Base-by-base conservation (phyloP, 30 jellyfish, hydroid and myxozoan species). In the Mastigias papua region DNA sequence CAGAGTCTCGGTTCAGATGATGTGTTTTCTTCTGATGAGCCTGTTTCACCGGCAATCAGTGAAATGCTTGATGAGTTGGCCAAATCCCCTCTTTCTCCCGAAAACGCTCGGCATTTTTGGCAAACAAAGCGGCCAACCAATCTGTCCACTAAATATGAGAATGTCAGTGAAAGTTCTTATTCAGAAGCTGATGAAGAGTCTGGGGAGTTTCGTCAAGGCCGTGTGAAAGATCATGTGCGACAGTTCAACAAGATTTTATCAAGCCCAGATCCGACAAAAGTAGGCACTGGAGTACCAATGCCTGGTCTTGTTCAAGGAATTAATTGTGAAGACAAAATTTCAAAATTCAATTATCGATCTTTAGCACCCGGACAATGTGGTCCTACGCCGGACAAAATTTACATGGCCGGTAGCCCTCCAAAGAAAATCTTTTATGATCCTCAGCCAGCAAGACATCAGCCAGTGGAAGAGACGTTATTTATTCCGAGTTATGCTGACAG, bases 271-370 rank as follows among this genome's bases (percentile, higher is more conserved):
- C 94, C 92, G 25, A 34, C 92, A 58, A 83, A 79, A 88, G 96
- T 88, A 28, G 92, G 91, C 21, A 86, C 93, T n/a, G 99, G 97
- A 9, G 96, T 89, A 1, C 97, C 99, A 42, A 63, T 95, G 90
- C 97, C 99, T 29, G 99, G 99, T 2, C 90, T 95, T 31, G 96
- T 75, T 15, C 80, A 84, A 57, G 95, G 97, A 0, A 94, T 83
- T 5, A 88, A 82, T 48, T 89, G 67, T 35, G 97, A 86, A 69
- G 97, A 89, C 68, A 86, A 86, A 46, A 95, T 95, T 3, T 81
- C 97, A 10, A 78, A 73, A 54, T 95, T 60, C 58, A 95, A 90
- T 64, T 65, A 57, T 48, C 93, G 97, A 6, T 93, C 98, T 25
- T 76, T 88, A 4, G 97, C 98, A 0, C 97, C 97, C 5, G 96